A percentile compares a stretch with the other conserved stretches of the same genome.
Conservation (phyloP, 2,797 vertebrate species). For the Xiphorhynchus erythropygius region DNA sequence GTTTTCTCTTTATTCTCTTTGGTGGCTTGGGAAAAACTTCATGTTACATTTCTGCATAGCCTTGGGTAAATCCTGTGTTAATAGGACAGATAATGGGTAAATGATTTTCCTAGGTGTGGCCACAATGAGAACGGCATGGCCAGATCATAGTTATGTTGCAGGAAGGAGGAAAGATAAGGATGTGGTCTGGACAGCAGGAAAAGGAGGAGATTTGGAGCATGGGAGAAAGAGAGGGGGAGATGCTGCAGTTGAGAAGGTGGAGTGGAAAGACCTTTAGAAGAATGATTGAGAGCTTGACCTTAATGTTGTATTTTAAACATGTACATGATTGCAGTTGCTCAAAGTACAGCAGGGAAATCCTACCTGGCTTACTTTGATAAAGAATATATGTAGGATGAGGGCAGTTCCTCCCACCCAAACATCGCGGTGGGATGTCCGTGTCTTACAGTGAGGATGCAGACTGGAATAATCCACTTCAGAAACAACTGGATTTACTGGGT, state of each 20-base stretch:
- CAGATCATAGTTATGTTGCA: not conserved
- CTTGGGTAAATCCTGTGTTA: not conserved
- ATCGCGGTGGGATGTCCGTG: fast-evolving
- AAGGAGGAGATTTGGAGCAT: not conserved
- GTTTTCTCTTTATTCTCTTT: not conserved
- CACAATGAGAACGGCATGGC: not conserved
- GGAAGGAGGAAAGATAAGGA: not conserved
- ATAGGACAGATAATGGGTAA: not conserved
- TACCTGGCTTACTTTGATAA: not conserved
- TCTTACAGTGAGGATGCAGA: not conserved
- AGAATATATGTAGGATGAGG: not conserved
- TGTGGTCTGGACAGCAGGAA: not conserved
- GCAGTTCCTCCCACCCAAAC: not conserved
- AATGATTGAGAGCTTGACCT: not conserved
- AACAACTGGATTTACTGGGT: not conserved
- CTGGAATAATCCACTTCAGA: not conserved
- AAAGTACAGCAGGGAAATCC: not conserved
- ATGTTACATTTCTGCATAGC: not conserved
- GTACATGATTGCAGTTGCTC: not conserved
- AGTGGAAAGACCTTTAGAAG: not conserved
- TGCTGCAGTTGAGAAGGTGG: not conserved
- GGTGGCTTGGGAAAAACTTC: not conserved
- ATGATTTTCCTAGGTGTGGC: not conserved
- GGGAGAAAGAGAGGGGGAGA: not conserved
- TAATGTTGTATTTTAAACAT: not conserved